Evolutionary conservation across 2,113 vertebrate genomes (phyloP).

Genomic region (Promerops cafer): DNA sequence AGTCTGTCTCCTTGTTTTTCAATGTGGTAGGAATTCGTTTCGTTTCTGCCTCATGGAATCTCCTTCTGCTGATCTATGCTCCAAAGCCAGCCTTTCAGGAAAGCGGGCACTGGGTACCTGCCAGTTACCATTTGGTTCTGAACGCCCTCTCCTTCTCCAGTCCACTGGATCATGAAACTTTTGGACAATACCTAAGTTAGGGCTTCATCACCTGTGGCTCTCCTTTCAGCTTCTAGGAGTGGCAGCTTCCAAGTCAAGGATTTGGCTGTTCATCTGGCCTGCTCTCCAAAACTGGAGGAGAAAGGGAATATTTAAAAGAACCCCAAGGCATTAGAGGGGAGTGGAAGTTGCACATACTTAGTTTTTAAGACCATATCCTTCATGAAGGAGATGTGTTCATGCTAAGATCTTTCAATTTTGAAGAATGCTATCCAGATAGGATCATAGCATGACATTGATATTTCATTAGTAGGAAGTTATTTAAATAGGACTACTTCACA

Average conservation of each 20-base stretch:
- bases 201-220: not conserved
- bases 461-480: not conserved
- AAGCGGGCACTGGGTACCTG: not conserved
- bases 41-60: not conserved
- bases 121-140: not conserved
- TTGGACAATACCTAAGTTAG: not conserved
- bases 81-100: not conserved
- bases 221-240: not conserved
- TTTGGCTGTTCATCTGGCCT: not conserved
- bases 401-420: not conserved
- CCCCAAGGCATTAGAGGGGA: not conserved
- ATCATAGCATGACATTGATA: not conserved
- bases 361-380: not conserved
- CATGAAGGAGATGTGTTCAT: not conserved
- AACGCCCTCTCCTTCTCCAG: not conserved
- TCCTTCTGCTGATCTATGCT: not conserved
- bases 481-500: not conserved
- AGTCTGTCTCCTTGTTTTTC: not conserved
- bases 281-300: not conserved
- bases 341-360: not conserved
- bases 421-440: not conserved
- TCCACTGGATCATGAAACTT: not conserved
- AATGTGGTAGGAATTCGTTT: not conserved
- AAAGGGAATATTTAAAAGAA: not conserved
- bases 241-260: not conserved